Evolutionary conservation across 2,888 invertebrate genomes (phyloP).

Genomic region (Psococerastis gibbosa): DNA sequence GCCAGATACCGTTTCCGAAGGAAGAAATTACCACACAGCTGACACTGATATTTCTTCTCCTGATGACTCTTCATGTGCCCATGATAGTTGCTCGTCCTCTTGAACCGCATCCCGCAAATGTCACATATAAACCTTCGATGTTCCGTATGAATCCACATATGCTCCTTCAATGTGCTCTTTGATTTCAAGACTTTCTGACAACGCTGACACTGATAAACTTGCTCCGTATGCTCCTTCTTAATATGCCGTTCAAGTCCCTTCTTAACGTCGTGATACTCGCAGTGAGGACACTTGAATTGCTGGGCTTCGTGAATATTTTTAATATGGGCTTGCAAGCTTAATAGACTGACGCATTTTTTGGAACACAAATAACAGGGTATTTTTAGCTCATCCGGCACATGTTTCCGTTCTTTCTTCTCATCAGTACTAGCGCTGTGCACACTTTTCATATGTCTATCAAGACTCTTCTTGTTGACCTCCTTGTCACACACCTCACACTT

Average conservation of each 20-base stretch:
- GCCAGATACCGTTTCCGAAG: conserved; percentile 7
- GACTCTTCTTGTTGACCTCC: conserved; percentile 5
- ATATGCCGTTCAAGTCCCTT: not conserved
- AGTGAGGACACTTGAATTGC: conserved; percentile 6
- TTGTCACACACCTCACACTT: conserved; percentile 6
- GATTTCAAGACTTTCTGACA: conserved; percentile 7
- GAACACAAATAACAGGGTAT: conserved; percentile 1
- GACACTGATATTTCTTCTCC: conserved; percentile 8
- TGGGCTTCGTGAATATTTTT: conserved; percentile 6
- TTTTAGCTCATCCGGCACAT: not conserved
- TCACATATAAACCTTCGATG: conserved; percentile 10
- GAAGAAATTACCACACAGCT: conserved; percentile 9
- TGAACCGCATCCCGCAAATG: conserved; percentile 11
- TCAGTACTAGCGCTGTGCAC: not conserved
- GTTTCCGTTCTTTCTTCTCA: not conserved
- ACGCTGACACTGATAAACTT: conserved; percentile 5
- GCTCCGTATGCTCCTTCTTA: conserved; percentile 7
- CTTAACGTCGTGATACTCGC: not conserved
- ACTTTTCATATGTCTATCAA: conserved; percentile 8
- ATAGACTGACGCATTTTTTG: conserved; percentile 1
- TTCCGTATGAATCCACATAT: conserved; percentile 11
- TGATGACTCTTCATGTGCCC: conserved; percentile 10
- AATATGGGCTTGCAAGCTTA: not conserved
- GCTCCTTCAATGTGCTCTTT: conserved; percentile 9
- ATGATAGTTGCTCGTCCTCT: conserved; percentile 10